Base-by-base conservation (phyloP, 92 coral and sea anemone genomes). In the Metridium senile region DNA sequence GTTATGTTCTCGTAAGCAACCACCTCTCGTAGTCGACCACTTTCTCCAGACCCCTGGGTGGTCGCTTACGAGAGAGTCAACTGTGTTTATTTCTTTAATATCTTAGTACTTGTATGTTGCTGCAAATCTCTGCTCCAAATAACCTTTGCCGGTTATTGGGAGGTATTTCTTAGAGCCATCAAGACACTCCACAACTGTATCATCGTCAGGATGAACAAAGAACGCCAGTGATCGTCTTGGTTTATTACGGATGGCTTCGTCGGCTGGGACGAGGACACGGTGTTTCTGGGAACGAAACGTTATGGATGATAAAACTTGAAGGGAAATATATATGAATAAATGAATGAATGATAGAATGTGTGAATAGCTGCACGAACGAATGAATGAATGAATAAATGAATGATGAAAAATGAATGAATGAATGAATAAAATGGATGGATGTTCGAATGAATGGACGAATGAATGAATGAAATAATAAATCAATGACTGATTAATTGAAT, bases 141-240 rank as follows among this genome's bases (percentile, higher is more conserved):
- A 93, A 16, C 76, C 98, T 56, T 61, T 83, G 4, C 92, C 84
- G 21, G 97, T 93, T 28, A 89, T 79, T 0, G 92, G 80, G 10
- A 91, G 93, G 73, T 93, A 88, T 54, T 88, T 89, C 56, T 68
- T 81, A 1, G 98, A 91, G 10, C 93, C 92, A 72, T 94, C 98
- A 52, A 94, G 78, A 71, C 94, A 94, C 75, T 94, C 97, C 20
- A 94, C 80, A 66, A 94, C 58, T 1, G 78, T 89, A 8, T 89
- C 86, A 39, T 75, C 79, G 39, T 91, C 89, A 0, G 98, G 98
- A 32, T 85, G 86, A 67, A 79, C 98, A 78, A 94, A 94, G 70
- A 94, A 94, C 25, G 94, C 97, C 23, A 86, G 28, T 0, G 98
- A 94, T 54, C 89, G 87, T 47, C 98, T 81, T 0, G 87, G 79